Evolutionary conservation across 1,140 invertebrate genomes (phyloP), one percentile per base, ranked within the genome.

Genomic region (Calephelis nemesis): DNA sequence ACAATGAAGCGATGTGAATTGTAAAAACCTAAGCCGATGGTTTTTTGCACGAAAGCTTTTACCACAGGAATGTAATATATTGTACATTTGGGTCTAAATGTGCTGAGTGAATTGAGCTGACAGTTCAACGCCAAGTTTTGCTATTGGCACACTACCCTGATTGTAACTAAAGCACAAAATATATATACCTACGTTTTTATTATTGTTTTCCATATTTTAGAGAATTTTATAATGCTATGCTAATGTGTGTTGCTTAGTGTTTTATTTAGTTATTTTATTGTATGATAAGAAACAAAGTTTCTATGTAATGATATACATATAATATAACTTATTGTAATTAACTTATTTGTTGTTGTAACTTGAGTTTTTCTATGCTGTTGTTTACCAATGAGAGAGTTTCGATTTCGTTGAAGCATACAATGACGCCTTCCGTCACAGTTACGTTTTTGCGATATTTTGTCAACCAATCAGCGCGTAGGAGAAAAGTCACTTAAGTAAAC

Each of bases 51-150:
- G 78, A 86, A 85, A 79, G 87, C 81, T 90, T 85, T 81, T 86
- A 87, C 79, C 85, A 88, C 84, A 81, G 81, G 75, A 83, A 90
- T 91, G 88, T 91, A 91, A 89, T 89, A 90, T 91, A 91, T 91
- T 91, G 89, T 91, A 91, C 89, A 90, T 90, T 90, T 90, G 88
- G 84, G 87, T 88, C 81, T 91, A 91, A 88, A 90, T 87, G 89
- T 90, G 87, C 85, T 82, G 85, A 84, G 87, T 90, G 87, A 81
- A 78, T 83, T 82, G 87, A 90, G 85, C 87, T 78, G 86, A 90
- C 88, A 87, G 85, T 77, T 78, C 82, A 77, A 82, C 82, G 87
- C 79, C 84, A 77, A 81, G 87, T 90, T 91, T 91, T 91, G 88
- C 88, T 91, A 91, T 91, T 90, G 88, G 85, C 88, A 87, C 75